Conservation (phyloP, 2,888 invertebrate species). For the Cerastis rubricosa region DNA sequence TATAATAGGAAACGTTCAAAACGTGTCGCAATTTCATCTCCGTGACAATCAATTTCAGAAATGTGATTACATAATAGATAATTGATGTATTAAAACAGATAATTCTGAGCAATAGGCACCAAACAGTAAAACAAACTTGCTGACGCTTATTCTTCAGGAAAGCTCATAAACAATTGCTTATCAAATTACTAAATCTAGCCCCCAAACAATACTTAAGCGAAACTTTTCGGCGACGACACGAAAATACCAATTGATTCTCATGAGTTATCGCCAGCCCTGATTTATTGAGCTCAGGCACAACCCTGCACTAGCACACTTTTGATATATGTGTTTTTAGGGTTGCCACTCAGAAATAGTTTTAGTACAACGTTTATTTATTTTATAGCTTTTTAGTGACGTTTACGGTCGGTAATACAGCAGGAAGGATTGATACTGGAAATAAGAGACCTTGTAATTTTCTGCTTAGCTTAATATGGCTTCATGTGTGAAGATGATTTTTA, state of each 20-base stretch:
- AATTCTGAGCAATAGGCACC: no score
- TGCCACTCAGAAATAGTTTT: conserved; percentile 79
- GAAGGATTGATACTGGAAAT: conserved; percentile 57
- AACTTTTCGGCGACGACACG: conserved; percentile 70
- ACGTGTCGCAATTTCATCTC: neutral
- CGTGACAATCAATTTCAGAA: neutral
- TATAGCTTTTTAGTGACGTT: conserved; percentile 66
- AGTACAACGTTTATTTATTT: conserved; percentile 75
- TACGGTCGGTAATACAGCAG: conserved; percentile 58
- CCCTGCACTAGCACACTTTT: conserved; percentile 74
- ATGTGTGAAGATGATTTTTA: conserved; percentile 4
- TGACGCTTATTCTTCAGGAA: neutral
- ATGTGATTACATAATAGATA: neutral
- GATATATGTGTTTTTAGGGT: conserved; percentile 78
- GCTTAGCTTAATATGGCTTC: neutral
- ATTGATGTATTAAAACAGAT: neutral
- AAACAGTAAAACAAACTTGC: neutral
- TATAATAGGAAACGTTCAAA: neutral
- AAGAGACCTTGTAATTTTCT: conserved; percentile 38
- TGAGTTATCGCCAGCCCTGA: conserved; percentile 75
- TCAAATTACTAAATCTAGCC: conserved; percentile 52
- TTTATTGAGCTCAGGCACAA: conserved; percentile 79
- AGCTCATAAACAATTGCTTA: conserved; percentile 42
- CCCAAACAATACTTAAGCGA: conserved; percentile 53
- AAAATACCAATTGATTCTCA: conserved; percentile 73